These are phyloP conservation scores for Lepus timidus DNA, from an alignment of 2,113 vertebrate genomes.

Conservation along the genomic window DNA sequence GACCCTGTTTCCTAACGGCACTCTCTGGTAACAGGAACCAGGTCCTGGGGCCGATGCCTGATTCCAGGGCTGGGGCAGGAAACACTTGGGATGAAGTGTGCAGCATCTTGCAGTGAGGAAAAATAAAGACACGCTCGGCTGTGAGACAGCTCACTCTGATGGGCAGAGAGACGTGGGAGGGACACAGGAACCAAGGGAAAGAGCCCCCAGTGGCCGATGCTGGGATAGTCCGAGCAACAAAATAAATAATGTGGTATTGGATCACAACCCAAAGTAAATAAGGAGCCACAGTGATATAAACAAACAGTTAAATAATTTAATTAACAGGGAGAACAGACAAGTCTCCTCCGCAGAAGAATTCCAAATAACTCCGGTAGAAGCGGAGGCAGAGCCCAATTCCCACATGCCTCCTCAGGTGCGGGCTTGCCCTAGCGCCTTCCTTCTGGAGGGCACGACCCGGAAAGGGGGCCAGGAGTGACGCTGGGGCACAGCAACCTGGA, in stretches of 20 bases:
- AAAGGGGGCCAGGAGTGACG: neutral
- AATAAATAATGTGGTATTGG: neutral
- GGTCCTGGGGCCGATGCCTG: constrained; percentile 23
- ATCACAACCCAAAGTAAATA: constrained; percentile 1
- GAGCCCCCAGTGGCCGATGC: neutral
- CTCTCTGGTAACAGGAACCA: neutral
- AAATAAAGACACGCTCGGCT: neutral
- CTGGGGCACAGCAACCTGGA: neutral
- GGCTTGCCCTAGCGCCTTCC: neutral
- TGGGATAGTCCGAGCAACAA: neutral
- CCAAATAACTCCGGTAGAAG: neutral
- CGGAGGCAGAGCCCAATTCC: neutral
- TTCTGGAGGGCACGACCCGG: neutral
- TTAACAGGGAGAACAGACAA: neutral
- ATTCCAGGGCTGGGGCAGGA: neutral
- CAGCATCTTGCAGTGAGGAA: neutral
- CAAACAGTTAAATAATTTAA: constrained; percentile 8
- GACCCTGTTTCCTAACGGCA: constrained; percentile 35
- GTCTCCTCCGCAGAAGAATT: constrained; percentile 8
- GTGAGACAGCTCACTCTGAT: neutral
- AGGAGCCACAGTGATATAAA: neutral
- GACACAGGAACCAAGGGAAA: neutral
- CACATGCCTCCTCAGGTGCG: neutral
- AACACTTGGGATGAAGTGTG: neutral
- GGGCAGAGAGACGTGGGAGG: neutral